Base-by-base conservation (phyloP, 2,888 invertebrate genomes). In the Hoplodrina blanda region DNA sequence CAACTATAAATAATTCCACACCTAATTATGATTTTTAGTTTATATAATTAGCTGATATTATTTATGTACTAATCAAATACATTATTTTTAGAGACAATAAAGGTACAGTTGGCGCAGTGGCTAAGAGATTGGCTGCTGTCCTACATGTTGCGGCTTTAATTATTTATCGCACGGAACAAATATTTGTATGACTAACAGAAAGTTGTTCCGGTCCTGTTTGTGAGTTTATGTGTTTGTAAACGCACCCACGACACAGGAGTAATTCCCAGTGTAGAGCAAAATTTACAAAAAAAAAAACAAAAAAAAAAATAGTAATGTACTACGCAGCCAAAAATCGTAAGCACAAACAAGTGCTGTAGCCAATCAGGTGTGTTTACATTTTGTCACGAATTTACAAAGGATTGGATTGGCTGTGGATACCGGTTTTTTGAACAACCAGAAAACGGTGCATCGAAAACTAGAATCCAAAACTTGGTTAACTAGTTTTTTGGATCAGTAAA, bases 371-470 rank as follows among this genome's bases (percentile, higher is more conserved):
- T 33, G 11, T 44, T 49, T 30, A 15, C 19, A n/a, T 2, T 33
- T 1, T 37, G 11, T 37, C 41, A 52, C 4, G 5, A 37, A 17
- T 46, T 46, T 15, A 15, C 41, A 17, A 46, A 60, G 2, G 4
- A 60, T 0, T 33, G 10, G 10, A 55, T 61, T 56, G 52, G 11
- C 7, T 25, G 10, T 25, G 17, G 17, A 15, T 59, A 64, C 46
- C 20, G 44, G 33, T 6, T 50, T 49, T 57, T 17, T 8, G 10
- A 74, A 49, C 6, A 54, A 49, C 57, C 61, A 68, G 37, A 61
- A 65, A 66, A 69, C 65, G 62, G 76, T 75, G 80, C 80, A 69
- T 69, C 33, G 37, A 61, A 53, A 57, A 61, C 60, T 76, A 54
- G 55, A 52, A 62, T 17, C 13, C 41, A 44, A 57, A 68, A 57